phyloP scores from a whole-genome alignment of 2,888 invertebrate genomes.

The Sinopyrophorus schimmeli region DNA sequence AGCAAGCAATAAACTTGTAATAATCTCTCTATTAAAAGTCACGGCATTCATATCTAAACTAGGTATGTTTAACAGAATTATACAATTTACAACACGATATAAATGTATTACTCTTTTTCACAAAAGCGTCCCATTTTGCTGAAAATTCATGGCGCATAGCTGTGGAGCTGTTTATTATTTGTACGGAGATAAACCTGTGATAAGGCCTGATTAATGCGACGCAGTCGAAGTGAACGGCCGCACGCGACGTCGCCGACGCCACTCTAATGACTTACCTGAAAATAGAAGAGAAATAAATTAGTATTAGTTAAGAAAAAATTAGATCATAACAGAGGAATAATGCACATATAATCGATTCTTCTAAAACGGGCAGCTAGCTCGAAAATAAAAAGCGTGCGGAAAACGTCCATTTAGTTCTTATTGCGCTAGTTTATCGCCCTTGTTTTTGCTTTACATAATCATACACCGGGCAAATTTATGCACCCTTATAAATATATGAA shows the following conservation, averaged over 20 bases:
- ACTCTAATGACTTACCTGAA: conserved; percentile 39
- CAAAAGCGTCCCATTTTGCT: conserved; percentile 32
- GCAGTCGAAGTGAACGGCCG: conserved; percentile 33
- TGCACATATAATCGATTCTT: neutral
- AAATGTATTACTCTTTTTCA: conserved; percentile 47
- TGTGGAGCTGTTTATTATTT: conserved; percentile 54
- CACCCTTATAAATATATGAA: conserved; percentile 26
- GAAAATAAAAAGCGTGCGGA: conserved; percentile 11
- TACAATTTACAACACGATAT: conserved; percentile 53
- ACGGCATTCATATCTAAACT: conserved; percentile 52
- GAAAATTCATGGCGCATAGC: conserved; percentile 46
- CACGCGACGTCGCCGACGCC: conserved; percentile 44
- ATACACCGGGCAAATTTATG: conserved; percentile 20
- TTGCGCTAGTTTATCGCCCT: conserved; percentile 20
- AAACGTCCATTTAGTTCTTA: conserved; percentile 11
- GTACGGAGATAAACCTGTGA: conserved; percentile 50
- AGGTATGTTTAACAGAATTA: conserved; percentile 53
- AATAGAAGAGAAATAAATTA: conserved; percentile 34
- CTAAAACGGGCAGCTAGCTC: neutral
- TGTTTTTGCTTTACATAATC: conserved; percentile 20
- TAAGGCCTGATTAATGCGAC: conserved; percentile 48
- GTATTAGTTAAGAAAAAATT: conserved; percentile 25
- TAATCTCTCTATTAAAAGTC: conserved; percentile 49
- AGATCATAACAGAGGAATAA: conserved; percentile 7
- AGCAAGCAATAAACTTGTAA: conserved; percentile 20